Evolutionary conservation across 2,888 invertebrate genomes (phyloP).

Genomic region (Nasonia oneida): DNA sequence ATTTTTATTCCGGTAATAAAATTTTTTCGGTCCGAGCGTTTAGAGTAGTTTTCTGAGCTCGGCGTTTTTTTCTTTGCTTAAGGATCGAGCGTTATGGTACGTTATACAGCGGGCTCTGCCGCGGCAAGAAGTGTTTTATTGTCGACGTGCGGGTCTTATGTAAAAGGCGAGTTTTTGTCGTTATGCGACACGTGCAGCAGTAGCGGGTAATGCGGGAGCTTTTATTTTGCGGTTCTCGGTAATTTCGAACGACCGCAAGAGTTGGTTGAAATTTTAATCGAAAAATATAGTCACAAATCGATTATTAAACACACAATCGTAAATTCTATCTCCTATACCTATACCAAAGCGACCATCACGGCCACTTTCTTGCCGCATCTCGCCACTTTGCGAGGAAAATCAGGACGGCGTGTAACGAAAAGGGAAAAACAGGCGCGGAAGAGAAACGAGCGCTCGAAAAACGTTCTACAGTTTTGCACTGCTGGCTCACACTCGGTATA

Average conservation of each 20-base stretch:
- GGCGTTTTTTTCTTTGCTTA: neutral
- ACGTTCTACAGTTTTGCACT: constrained; percentile 10
- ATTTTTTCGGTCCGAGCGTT: neutral
- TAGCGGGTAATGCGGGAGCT: neutral
- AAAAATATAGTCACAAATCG: neutral
- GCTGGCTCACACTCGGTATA: neutral
- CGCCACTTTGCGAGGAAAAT: neutral
- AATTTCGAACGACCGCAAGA: neutral
- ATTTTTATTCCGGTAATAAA: neutral
- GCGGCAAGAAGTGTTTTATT: neutral
- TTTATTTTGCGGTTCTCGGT: neutral
- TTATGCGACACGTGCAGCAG: neutral
- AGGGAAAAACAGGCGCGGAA: constrained; percentile 6
- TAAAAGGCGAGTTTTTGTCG: neutral
- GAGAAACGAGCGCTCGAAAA: constrained; percentile 14
- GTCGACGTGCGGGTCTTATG: neutral
- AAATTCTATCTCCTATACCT: neutral
- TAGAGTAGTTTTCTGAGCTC: neutral
- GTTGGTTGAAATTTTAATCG: neutral
- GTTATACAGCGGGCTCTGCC: neutral
- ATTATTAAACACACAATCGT: neutral
- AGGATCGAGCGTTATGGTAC: neutral
- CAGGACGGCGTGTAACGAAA: neutral
- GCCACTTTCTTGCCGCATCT: neutral
- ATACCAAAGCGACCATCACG: neutral